Evolutionary conservation across 2,888 invertebrate genomes (phyloP).

Genomic region (Brenthis hecate): DNA sequence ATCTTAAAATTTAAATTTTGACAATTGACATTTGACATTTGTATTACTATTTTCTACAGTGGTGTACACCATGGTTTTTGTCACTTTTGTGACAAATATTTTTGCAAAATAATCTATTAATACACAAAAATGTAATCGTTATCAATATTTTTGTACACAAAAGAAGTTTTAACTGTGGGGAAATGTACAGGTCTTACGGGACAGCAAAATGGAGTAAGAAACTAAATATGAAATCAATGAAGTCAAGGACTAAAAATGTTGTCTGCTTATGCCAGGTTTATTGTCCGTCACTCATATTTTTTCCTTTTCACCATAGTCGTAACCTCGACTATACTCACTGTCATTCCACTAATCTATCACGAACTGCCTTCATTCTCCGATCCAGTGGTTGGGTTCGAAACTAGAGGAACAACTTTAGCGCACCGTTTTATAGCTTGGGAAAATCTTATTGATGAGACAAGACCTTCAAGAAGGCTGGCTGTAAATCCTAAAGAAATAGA

Average conservation of each 20-base stretch:
- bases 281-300: conserved; percentile 75
- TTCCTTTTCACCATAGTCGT: conserved; percentile 66
- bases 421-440: conserved; percentile 92
- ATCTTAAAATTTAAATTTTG: too few relatives aligned
- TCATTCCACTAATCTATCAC: conserved; percentile 69
- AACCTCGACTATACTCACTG: conserved; percentile 67
- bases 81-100: conserved; percentile 28
- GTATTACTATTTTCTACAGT: conserved; percentile 12
- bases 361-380: conserved; percentile 90
- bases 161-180: conserved; percentile 36
- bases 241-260: conserved; percentile 65
- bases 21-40: conserved; percentile 1
- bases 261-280: conserved; percentile 75
- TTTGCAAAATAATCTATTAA: conserved; percentile 20
- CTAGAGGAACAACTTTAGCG: conserved; percentile 92
- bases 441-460: conserved; percentile 89
- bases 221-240: conserved; percentile 65
- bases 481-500: conserved; percentile 87
- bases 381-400: conserved; percentile 95
- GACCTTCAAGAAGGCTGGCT: conserved; percentile 85
- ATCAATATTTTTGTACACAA: conserved; percentile 19
- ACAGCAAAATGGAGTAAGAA: conserved; percentile 56
- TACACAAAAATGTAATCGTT: conserved; percentile 34
- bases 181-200: conserved; percentile 32
- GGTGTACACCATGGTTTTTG: conserved; percentile 20